Conservation (phyloP, 2,888 invertebrate species). For the Sthenelais limicola region DNA sequence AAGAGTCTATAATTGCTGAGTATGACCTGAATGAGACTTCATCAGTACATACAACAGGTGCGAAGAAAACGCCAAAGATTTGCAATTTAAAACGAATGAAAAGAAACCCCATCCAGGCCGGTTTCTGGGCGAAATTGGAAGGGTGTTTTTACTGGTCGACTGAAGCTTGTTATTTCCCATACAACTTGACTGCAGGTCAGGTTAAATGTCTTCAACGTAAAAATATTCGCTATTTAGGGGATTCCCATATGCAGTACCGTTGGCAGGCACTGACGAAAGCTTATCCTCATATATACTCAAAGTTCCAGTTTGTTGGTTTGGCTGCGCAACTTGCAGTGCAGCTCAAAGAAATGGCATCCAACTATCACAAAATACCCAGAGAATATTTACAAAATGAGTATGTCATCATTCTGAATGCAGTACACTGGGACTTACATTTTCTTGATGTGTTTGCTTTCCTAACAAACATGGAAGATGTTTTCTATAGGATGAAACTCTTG, state of each 20-base stretch:
- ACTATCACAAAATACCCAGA: background rate
- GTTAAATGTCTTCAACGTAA: background rate
- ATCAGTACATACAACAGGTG: no score
- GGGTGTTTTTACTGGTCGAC: background rate
- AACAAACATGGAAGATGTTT: conserved; percentile 8
- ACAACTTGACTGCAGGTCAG: background rate
- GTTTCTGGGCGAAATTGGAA: background rate
- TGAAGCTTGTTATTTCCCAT: background rate
- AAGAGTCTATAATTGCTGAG: background rate
- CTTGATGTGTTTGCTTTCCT: conserved; percentile 1
- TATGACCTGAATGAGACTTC: no score
- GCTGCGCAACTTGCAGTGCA: background rate
- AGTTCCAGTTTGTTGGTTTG: background rate
- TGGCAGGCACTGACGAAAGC: background rate
- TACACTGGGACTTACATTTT: conserved; percentile 10
- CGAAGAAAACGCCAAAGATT: background rate
- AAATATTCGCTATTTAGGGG: background rate
- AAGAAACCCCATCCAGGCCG: background rate
- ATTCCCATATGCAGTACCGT: background rate
- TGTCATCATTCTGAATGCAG: background rate
- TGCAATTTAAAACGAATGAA: background rate
- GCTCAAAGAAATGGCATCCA: background rate
- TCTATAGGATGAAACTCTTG: background rate
- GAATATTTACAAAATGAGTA: background rate
- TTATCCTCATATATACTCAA: background rate